Evolutionary conservation across 2,888 invertebrate genomes (phyloP), one percentile per base, ranked within the genome.

Genomic region (Idaea aversata): DNA sequence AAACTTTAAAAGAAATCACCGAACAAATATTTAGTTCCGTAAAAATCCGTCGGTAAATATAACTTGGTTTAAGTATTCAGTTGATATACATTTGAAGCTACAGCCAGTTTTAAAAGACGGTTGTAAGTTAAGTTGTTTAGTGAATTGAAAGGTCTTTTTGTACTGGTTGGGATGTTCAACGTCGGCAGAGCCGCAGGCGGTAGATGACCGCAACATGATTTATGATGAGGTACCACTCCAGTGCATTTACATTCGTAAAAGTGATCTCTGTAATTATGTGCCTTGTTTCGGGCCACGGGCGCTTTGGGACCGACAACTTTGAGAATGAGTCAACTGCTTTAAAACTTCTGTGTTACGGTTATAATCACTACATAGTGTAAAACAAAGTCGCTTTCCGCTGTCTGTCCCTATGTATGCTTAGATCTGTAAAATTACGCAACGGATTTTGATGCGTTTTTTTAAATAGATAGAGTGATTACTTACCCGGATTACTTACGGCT

Each of bases 131-230:
- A 60, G 13, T 34, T 16, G n/a, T 5, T 36, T 4, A 25, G 58
- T 65, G 25, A 10, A 5, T 57, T 16, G n/a, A 60, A 63, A 58
- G 76, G 35, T 75, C 79, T 68, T 13, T 34, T 59, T 68, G 61
- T 16, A 61, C 34, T 77, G 79, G 77, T 65, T 62, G 65, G 72
- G 69, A 72, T 74, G 66, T 67, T 75, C 76, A 77, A 82, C 82
- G 84, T 84, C 84, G 81, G 83, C 86, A 85, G 83, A 88, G 87
- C 90, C 88, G 85, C 88, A 82, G 90, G 92, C 91, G 90, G 91
- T 91, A 90, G 91, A 92, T 90, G 91, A 90, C 91, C 89, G 88
- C 87, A 82, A 78, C 85, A 86, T 91, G 91, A 92, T 91, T 91
- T 88, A 91, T 87, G 87, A 83, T 77, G 77, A 79, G 72, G 73